Evolutionary conservation across 2,797 vertebrate species (phyloP).

Genomic region (Caiman crocodilus): DNA sequence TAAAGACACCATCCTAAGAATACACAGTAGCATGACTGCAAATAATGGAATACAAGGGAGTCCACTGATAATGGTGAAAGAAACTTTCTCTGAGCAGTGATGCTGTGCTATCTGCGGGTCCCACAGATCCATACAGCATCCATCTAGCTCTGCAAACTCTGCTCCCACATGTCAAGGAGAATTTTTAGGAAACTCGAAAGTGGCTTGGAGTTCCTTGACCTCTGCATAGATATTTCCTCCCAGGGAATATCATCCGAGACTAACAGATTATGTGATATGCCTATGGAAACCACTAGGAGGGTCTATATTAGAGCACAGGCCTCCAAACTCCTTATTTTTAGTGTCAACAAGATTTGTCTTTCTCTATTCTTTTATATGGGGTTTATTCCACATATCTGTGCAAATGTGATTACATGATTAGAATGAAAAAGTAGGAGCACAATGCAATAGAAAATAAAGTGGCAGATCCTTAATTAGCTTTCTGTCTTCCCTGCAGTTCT

Average conservation of each 20-base stretch:
- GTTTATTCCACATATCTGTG: neutral
- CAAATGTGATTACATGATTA: neutral
- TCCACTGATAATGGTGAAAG: fast-evolving
- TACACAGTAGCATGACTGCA: neutral
- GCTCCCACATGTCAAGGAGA: neutral
- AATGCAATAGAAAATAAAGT: neutral
- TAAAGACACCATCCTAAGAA: neutral
- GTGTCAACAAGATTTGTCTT: neutral
- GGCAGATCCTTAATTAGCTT: neutral
- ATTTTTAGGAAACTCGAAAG: neutral
- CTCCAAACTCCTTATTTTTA: neutral
- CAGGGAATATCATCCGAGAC: fast-evolving
- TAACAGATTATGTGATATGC: neutral
- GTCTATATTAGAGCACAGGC: neutral
- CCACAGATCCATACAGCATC: neutral
- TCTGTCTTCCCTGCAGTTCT: neutral
- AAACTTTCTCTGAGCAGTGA: neutral
- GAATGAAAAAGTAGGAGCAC: neutral
- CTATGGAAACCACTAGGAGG: neutral
- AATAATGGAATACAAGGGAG: neutral
- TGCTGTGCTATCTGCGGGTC: neutral
- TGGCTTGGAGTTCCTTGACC: neutral
- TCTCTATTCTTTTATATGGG: neutral
- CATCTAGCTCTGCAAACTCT: neutral
- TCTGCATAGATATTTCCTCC: neutral